A percentile compares a stretch with the other conserved stretches of the same genome.
Evolutionary conservation across 2,888 invertebrate genomes (phyloP).

Genomic region (Cosmia trapezina): DNA sequence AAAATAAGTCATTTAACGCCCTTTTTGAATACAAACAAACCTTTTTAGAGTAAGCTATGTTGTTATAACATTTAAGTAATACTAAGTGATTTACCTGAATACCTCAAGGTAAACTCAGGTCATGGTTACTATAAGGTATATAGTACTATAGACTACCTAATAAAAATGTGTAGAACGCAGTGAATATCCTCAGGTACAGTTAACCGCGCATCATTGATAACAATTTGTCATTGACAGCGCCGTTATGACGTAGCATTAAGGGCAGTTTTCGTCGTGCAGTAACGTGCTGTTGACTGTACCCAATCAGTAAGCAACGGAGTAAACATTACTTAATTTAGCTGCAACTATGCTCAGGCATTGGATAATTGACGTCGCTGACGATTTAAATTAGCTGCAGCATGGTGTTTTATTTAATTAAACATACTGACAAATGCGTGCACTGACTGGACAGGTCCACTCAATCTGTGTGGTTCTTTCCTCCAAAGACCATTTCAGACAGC

Average conservation of each 20-base stretch:
- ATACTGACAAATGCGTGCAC: too few species aligned
- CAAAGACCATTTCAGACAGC: too few species aligned
- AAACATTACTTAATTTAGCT: conserved; percentile 48
- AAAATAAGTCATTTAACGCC: conserved; percentile 50
- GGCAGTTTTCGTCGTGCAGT: neutral
- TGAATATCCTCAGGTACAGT: conserved; percentile 17
- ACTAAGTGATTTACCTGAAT: conserved; percentile 49
- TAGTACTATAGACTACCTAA: conserved; percentile 26
- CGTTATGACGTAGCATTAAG: neutral
- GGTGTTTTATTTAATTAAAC: conserved; percentile 25
- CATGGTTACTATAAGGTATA: conserved; percentile 56
- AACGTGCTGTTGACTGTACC: too few species aligned
- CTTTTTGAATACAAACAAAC: conserved; percentile 48
- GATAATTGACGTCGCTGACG: conserved; percentile 33
- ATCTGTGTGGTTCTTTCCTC: too few species aligned
- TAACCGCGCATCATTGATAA: neutral
- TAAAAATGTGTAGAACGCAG: conserved; percentile 36
- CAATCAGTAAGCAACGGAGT: conserved; percentile 2
- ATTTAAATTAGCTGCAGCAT: conserved; percentile 19
- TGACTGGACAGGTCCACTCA: too few species aligned
- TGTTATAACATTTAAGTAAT: conserved; percentile 34
- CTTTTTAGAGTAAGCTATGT: conserved; percentile 39
- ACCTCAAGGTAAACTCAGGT: conserved; percentile 36
- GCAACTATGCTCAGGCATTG: neutral
- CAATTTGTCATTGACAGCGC: neutral